Conservation (phyloP, 2,113 vertebrate species). For the Caracal caracal region DNA sequence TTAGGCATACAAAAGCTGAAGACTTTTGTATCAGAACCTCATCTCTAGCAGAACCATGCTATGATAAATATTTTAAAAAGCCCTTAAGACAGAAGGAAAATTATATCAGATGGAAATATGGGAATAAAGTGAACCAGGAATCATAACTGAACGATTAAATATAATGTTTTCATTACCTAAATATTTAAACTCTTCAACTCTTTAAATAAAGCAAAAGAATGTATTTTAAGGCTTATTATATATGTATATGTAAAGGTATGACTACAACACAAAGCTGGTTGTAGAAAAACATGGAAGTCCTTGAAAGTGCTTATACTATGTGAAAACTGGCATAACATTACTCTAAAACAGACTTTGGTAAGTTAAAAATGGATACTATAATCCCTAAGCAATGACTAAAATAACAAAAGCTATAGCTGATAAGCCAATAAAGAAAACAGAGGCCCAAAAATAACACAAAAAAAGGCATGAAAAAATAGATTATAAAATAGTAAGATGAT, state of each 20-base stretch:
- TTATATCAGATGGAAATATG: not conserved
- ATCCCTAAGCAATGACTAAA: not conserved
- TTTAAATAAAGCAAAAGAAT: not conserved
- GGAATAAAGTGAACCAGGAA: not conserved
- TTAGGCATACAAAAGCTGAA: not conserved
- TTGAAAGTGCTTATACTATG: not conserved
- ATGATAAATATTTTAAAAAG: not conserved
- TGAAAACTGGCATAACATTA: not conserved
- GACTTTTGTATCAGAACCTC: not conserved
- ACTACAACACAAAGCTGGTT: not conserved
- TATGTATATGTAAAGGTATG: not conserved
- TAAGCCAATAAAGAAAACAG: not conserved
- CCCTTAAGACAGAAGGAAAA: not conserved
- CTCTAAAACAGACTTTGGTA: not conserved
- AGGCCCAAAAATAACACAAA: not conserved
- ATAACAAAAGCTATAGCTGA: not conserved
- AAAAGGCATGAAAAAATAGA: not conserved
- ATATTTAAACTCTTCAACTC: not conserved
- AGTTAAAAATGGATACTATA: not conserved
- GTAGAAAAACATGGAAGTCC: not conserved
- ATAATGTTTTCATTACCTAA: not conserved
- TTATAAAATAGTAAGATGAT: not conserved
- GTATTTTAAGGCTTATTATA: not conserved
- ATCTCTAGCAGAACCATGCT: not conserved
- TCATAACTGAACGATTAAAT: not conserved